Evolutionary conservation across 2,888 invertebrate genomes (phyloP), one percentile per base, ranked within the genome.

Genomic region (Eudemis profundana): DNA sequence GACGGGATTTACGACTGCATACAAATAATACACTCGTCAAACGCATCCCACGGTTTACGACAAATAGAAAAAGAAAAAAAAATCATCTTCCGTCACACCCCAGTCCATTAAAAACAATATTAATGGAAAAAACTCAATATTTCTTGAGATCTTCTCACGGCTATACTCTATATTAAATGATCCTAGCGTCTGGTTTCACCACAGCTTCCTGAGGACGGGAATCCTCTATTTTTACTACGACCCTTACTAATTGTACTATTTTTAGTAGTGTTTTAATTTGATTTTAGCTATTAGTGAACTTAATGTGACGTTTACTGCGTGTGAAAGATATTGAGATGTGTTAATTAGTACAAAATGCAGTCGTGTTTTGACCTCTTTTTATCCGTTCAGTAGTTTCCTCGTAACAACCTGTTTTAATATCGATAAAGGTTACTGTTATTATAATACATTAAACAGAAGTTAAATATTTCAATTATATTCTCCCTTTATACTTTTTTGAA

Each of bases 151-250:
- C 36, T 54, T 56, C 56, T 56, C 56, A 56, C 56, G 42, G 42
- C 56, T 56, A 46, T 56, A 44, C 38, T 51, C 42, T 56, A 17
- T 44, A 46, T 19, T 44, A 19, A 40, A 56, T 17, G 40, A 33
- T 42, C 27, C 60, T 23, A 15, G 57, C 33, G 46, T 61, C 60
- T 40, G 40, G 40, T 47, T 15, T 40, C 50, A 61, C 60, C 60
- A 27, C 50, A 61, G 50, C 29, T 50, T 61, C 60, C 60, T 49
- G 42, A 10, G 54, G 42, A 40, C 40, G 54, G 40, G 44, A 42
- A 27, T 50, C 38, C n/a, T 23, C 40, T 61, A 50, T 61, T 61
- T 61, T 61, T 40, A 47, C 36, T 47, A 50, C 19, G 40, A 42
- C 50, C 29, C 60, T 29, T 29, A 27, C 29, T 29, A 50, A 40